These are phyloP conservation scores for Aphis craccivora DNA, from an alignment of 1,140 invertebrate species.

Conservation along the genomic window DNA sequence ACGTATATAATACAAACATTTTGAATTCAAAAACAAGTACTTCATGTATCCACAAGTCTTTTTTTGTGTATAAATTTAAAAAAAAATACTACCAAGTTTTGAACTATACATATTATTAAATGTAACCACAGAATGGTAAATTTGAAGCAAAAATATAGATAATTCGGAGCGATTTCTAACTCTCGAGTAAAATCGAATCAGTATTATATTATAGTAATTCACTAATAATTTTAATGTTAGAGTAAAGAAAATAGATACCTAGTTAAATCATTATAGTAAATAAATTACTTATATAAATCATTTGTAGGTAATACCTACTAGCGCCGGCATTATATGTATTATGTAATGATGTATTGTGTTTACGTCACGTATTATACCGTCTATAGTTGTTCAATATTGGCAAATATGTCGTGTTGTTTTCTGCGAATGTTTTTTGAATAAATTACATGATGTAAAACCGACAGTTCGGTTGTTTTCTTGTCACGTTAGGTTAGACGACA, in stretches of 20 bases:
- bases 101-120: no score
- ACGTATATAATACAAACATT: no score
- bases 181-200: not conserved
- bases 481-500: not conserved
- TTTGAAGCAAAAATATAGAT: not conserved
- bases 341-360: not conserved
- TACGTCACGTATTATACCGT: not conserved
- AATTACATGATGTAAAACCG: not conserved
- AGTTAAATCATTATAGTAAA: not conserved
- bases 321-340: no score
- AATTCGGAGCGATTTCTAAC: not conserved
- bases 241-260: not conserved
- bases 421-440: not conserved
- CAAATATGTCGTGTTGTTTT: constrained; percentile 10
- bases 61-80: no score
- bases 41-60: no score
- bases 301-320: not conserved
- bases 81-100: no score
- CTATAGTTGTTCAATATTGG: constrained; percentile 11
- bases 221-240: not conserved
- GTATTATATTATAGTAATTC: not conserved
- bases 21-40: no score
- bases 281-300: not conserved
- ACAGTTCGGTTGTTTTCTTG: not conserved
- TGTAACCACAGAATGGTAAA: no score